Evolutionary conservation across 2,797 vertebrate species (phyloP), one percentile per base, ranked within the genome.

Genomic region (Melanogrammus aeglefinus): DNA sequence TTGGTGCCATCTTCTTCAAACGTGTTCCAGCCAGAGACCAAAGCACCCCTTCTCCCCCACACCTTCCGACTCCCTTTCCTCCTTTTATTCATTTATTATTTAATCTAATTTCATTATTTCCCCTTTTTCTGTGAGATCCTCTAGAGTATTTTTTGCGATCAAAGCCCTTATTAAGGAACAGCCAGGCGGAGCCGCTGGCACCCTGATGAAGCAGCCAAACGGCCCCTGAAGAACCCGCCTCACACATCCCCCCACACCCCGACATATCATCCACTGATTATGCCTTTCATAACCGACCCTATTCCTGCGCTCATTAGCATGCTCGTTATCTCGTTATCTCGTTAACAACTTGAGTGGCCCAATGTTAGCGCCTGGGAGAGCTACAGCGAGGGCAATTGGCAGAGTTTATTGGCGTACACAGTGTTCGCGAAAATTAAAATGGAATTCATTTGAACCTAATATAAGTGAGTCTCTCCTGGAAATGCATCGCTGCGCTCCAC

Each of bases 221-320:
- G 12, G 41, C 89, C 91, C 91, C 92, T 84, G 81, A 82, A 92
- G 91, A 90, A 81, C 78, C 78, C 88, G 73, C 77, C 80, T 83
- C 77, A 75, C 41, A 85, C 85, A 77, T 80, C 75, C 78, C 75
- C 78, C 14, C 75, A 31, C 29, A 31, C n/a, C 66, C 80, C 83
- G 78, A 76, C 41, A 10, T 44, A 44, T 44, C 2, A 44, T 66
- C 84, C 77, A 82, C 79, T 72, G 77, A 47, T 76, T 87, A 82
- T 91, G 88, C 63, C 84, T 91, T 66, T 92, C 91, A 91, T 90
- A 92, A 86, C 86, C 91, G 90, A 93, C 90, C 89, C 90, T 88
- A 82, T 92, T 91, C 89, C 82, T 81, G 85, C 81, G 85, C 89
- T 93, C 89, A 92, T 93, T 92, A 93, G 84, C 86, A 81, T 18